A percentile compares a stretch with the other conserved stretches of the same genome.
These are phyloP conservation scores for Hetaerina titia DNA, from an alignment of 2,888 invertebrate species.

Conservation along the genomic window DNA sequence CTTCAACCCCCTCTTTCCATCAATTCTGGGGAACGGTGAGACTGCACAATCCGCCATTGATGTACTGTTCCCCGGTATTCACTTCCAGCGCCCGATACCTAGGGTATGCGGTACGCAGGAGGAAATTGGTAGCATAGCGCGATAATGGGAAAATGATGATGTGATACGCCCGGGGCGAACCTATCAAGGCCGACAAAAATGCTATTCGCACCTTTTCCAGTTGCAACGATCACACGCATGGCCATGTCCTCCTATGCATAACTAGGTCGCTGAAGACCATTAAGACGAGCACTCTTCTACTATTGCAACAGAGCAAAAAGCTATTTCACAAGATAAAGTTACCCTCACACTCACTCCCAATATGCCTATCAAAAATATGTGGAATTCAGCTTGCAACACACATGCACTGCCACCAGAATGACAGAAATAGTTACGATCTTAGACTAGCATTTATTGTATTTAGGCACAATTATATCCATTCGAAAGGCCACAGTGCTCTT, in stretches of 20 bases:
- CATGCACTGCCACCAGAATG: too few species aligned
- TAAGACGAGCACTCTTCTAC: neutral
- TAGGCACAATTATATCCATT: too few species aligned
- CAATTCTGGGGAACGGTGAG: neutral
- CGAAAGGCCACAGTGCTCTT: too few species aligned
- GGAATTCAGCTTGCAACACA: too few species aligned
- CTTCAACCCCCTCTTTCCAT: neutral
- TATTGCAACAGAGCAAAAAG: neutral
- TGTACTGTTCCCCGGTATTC: neutral
- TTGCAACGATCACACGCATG: neutral
- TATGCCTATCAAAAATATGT: neutral
- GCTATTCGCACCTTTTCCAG: neutral
- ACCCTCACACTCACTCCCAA: neutral
- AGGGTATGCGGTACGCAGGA: neutral
- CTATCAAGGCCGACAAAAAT: neutral
- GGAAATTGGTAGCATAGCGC: neutral
- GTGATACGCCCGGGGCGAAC: neutral
- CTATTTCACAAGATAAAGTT: neutral
- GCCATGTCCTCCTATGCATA: neutral
- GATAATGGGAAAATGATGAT: neutral
- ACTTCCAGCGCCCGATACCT: neutral
- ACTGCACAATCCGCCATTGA: neutral
- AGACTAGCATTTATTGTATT: too few species aligned
- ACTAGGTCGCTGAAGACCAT: slow-evolving; percentile 10
- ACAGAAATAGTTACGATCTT: too few species aligned